Base-by-base conservation (phyloP, 2,888 invertebrate genomes). In the Eupithecia centaureata region DNA sequence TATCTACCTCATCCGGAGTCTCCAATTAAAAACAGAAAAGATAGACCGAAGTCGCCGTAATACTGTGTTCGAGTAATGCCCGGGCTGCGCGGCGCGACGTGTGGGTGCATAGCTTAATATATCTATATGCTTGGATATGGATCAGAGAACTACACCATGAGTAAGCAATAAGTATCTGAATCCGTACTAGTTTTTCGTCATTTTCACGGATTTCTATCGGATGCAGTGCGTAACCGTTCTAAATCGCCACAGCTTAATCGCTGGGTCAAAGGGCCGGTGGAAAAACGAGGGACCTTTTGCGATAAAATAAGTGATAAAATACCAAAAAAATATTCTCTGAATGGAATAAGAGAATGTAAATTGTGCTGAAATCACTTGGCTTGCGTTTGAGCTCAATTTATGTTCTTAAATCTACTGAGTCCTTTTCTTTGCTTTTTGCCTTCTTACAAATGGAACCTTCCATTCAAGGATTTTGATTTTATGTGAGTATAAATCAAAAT, bases 301-400 rank as follows among this genome's bases (percentile, higher is more conserved):
- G 58, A 58, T 58, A 35, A 58, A 58, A 35, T 58, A 35, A 58
- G 27, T 38, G 59, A 59, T 59, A 59, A 59, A 59, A 59, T 59
- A 59, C 35, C 22, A 38, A 59, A 59, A 58, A 59, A 59, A 38
- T 56, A 56, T 56, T 59, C 27, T 38, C 27, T 59, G 59, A 59
- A 59, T 59, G 35, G 59, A 59, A 27, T 35, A 35, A 59, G 35
- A 22, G 58, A 35, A 38, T 59, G 59, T 38, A 27, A 59, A 38
- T 59, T 59, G 59, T 38, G 59, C 59, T 38, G n/a, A 59, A 59
- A 59, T 59, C 59, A 59, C 59, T 59, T 33, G 59, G 38, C 59
- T 59, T 38, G 25, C 38, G 27, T 59, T 28, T 35, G 25, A 59
- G 59, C 59, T 59, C 27, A 59, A 59, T 59, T 59, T 59, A 59